Conservation (phyloP, 2,113 vertebrate genomes). For the Parus major region DNA sequence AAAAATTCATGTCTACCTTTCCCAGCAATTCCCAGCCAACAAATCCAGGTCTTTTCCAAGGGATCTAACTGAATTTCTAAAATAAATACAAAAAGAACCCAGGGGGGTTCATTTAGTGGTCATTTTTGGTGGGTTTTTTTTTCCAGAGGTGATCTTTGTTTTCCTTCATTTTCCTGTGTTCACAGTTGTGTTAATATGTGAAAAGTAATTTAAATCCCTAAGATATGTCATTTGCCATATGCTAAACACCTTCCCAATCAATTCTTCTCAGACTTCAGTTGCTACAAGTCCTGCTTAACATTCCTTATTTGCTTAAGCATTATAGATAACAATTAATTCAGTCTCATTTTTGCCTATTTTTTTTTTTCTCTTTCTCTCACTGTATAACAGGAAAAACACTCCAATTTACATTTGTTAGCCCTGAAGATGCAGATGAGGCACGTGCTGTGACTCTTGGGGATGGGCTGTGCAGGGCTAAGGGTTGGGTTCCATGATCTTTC, state of each 20-base stretch:
- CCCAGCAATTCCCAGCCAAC: neutral
- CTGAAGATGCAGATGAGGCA: neutral
- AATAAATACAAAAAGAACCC: neutral
- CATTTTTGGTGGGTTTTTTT: neutral
- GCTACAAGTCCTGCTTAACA: neutral
- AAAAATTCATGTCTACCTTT: neutral
- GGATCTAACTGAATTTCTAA: neutral
- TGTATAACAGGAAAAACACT: neutral
- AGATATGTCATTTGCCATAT: neutral
- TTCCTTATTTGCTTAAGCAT: neutral
- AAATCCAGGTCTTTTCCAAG: neutral
- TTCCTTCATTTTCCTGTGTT: neutral
- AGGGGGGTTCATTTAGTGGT: accelerated
- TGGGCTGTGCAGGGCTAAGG: neutral
- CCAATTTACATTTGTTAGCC: neutral
- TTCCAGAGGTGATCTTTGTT: neutral
- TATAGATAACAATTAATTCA: neutral
- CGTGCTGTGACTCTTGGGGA: neutral
- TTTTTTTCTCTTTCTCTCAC: neutral
- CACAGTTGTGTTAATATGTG: neutral
- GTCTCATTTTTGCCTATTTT: neutral
- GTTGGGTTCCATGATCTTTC: neutral
- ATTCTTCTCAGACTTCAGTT: neutral
- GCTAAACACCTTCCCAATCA: neutral
- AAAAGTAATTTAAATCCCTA: neutral